These are phyloP conservation scores for Catalaphyllia jardinei DNA, from an alignment of 64 coral and sea anemone species.

Conservation along the genomic window DNA sequence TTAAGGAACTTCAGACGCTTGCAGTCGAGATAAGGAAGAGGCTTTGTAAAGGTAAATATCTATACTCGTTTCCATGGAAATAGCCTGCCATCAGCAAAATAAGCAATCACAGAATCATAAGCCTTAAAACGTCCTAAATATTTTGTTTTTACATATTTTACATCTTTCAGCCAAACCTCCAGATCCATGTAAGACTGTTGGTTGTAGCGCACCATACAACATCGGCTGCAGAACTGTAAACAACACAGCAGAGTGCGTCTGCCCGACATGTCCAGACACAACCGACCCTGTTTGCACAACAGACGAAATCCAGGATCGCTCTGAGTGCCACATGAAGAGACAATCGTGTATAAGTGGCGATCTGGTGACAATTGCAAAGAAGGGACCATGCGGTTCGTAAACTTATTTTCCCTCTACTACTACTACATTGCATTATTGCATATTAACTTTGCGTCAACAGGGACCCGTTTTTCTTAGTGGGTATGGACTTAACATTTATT, in stretches of 20 bases:
- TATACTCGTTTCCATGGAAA: too few species aligned
- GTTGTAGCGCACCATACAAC: conserved; percentile 18
- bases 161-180: not conserved
- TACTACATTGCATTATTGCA: too few species aligned
- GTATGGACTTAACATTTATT: not conserved
- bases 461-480: not conserved
- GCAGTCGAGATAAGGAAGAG: too few species aligned
- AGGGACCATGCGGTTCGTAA: conserved; percentile 23
- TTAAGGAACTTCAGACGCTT: too few species aligned
- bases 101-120: too few species aligned
- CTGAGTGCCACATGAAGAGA: not conserved
- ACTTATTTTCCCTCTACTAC: too few species aligned
- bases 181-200: conserved; percentile 3
- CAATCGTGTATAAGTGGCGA: not conserved
- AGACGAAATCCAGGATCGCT: conserved; percentile 3
- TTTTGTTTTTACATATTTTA: too few species aligned
- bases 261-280: conserved; percentile 11
- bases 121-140: too few species aligned
- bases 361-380: not conserved
- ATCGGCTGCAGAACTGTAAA: not conserved
- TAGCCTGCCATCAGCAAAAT: not conserved
- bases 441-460: not conserved
- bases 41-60: too few species aligned
- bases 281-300: conserved; percentile 1
- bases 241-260: conserved; percentile 8